phyloP scores from a whole-genome alignment of 1,140 invertebrate species.

The Phthorimaea operculella region DNA sequence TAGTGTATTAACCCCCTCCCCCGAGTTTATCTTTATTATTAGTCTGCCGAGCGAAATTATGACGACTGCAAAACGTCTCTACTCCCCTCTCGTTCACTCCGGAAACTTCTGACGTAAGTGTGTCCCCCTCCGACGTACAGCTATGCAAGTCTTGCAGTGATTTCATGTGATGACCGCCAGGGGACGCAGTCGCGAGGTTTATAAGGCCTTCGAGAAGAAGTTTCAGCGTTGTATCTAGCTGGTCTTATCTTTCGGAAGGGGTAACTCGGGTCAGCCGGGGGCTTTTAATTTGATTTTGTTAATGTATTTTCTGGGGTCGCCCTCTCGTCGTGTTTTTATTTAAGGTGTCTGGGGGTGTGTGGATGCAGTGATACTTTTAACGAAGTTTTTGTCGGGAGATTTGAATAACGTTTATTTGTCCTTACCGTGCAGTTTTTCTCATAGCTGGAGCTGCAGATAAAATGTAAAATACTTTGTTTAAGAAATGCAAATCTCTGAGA shows the following conservation, averaged over 20 bases:
- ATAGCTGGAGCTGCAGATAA: no score
- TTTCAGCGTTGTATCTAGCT: slow-evolving; percentile 1
- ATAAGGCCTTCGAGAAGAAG: slow-evolving; percentile 19
- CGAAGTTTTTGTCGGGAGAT: no score
- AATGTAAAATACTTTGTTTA: no score
- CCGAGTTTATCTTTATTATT: slow-evolving; percentile 55
- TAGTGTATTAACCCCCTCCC: slow-evolving; percentile 15
- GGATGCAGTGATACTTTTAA: no score
- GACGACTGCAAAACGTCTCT: slow-evolving; percentile 53
- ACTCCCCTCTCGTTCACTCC: slow-evolving; percentile 17
- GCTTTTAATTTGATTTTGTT: slow-evolving; percentile 3
- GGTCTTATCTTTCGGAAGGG: not conserved
- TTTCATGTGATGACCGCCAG: slow-evolving; percentile 32
- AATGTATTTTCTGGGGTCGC: slow-evolving; percentile 4
- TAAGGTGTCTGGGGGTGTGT: not conserved
- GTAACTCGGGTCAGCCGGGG: slow-evolving; percentile 1
- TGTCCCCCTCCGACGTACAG: slow-evolving; percentile 24
- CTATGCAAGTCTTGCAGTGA: slow-evolving; percentile 42
- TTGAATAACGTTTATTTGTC: no score
- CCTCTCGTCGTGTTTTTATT: not conserved
- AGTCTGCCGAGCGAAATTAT: slow-evolving; percentile 55
- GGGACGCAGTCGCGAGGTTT: slow-evolving; percentile 27
- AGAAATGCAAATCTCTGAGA: no score
- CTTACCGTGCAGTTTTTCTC: no score
- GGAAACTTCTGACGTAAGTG: not conserved